Evolutionary conservation across 2,888 invertebrate genomes (phyloP).

Genomic region (Ichneumoninae sp.): DNA sequence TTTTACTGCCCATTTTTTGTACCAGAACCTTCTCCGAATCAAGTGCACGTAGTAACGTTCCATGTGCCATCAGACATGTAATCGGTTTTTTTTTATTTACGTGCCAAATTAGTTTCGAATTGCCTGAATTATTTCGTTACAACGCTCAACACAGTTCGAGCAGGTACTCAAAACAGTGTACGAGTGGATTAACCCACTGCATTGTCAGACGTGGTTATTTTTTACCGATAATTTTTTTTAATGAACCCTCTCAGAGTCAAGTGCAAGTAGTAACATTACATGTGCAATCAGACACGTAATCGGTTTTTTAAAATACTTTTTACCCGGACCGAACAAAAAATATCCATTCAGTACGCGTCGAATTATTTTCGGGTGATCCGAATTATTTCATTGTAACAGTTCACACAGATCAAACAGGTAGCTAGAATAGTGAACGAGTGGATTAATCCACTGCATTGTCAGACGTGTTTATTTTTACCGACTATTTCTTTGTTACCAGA

Average conservation of each 20-base stretch:
- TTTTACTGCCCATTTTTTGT: neutral
- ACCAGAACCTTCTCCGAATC: neutral
- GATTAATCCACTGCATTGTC: no score
- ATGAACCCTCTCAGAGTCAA: neutral
- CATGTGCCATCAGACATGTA: neutral
- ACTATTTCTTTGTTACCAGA: no score
- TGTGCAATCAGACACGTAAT: neutral
- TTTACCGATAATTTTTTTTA: neutral
- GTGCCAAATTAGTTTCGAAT: no score
- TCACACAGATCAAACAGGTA: no score
- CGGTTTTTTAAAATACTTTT: neutral
- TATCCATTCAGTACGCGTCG: neutral
- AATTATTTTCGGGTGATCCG: no score
- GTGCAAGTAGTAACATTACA: neutral
- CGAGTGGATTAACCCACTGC: neutral
- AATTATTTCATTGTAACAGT: no score
- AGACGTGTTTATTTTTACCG: no score
- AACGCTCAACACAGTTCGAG: no score
- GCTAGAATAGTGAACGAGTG: no score
- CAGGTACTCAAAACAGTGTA: no score
- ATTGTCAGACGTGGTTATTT: neutral
- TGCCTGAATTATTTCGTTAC: no score
- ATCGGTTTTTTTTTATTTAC: neutral
- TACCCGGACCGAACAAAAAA: neutral
- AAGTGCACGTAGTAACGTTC: neutral